Evolutionary conservation across 1,140 invertebrate genomes (phyloP).

Genomic region (Zaprionus capensis): DNA sequence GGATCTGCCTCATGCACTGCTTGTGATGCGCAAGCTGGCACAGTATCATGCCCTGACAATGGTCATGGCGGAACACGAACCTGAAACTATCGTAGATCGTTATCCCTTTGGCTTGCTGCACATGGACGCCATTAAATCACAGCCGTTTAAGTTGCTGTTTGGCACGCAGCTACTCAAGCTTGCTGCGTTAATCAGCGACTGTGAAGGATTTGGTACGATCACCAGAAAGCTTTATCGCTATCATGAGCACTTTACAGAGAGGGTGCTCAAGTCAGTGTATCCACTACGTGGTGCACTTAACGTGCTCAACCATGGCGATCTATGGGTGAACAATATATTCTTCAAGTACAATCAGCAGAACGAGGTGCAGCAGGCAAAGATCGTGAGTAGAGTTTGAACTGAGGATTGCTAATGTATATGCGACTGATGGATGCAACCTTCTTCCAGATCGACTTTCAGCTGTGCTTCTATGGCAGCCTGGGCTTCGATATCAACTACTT

Average conservation of each 20-base stretch:
- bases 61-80: slow-evolving; percentile 65
- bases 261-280: slow-evolving; percentile 70
- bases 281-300: slow-evolving; percentile 67
- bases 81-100: slow-evolving; percentile 64
- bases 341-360: slow-evolving; percentile 84
- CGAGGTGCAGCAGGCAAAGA: slow-evolving; percentile 76
- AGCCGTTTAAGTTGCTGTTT: slow-evolving; percentile 72
- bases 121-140: slow-evolving; percentile 74
- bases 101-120: slow-evolving; percentile 76
- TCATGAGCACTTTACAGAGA: slow-evolving; percentile 66
- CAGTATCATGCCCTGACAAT: slow-evolving; percentile 80
- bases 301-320: slow-evolving; percentile 88
- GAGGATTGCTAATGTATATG: not conserved
- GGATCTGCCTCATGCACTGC: slow-evolving; percentile 54
- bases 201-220: slow-evolving; percentile 84
- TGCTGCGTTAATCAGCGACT: slow-evolving; percentile 77
- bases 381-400: slow-evolving; percentile 63
- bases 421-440: not conserved
- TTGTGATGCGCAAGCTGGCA: slow-evolving; percentile 72
- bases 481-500: slow-evolving; percentile 83
- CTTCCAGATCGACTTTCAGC: slow-evolving; percentile 76
- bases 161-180: slow-evolving; percentile 67
- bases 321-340: slow-evolving; percentile 89
- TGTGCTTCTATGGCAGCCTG: slow-evolving; percentile 76
- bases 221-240: slow-evolving; percentile 74